These are phyloP conservation scores for Zaprionus inermis DNA, from an alignment of 1,140 invertebrate genomes.

Conservation along the genomic window DNA sequence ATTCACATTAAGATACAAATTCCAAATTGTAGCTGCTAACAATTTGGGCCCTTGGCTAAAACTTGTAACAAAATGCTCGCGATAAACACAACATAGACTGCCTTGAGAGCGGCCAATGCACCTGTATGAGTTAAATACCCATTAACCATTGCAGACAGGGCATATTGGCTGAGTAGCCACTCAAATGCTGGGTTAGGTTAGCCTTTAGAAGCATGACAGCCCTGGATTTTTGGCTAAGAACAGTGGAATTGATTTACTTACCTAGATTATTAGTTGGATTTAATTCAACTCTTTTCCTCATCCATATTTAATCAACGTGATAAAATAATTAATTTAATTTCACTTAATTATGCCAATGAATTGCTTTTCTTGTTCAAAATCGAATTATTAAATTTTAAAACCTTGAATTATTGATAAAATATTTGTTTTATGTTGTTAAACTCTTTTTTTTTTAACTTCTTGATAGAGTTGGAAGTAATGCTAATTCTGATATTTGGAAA, in stretches of 20 bases:
- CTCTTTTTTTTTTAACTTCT: too few species aligned
- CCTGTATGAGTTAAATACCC: constrained; percentile 29
- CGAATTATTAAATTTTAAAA: too few species aligned
- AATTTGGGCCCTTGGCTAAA: constrained; percentile 53
- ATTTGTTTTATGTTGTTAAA: too few species aligned
- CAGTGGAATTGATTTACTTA: neutral
- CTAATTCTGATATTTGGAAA: too few species aligned
- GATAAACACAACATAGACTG: constrained; percentile 32
- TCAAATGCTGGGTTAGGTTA: neutral
- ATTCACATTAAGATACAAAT: neutral
- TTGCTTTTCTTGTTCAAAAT: too few species aligned
- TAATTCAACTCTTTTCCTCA: neutral
- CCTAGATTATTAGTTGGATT: neutral
- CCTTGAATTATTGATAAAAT: too few species aligned
- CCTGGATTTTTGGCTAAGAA: neutral
- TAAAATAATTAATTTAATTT: too few species aligned
- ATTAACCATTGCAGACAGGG: neutral
- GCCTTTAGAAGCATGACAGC: neutral
- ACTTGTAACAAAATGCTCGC: constrained; percentile 29
- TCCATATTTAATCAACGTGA: too few species aligned
- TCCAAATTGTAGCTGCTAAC: constrained; percentile 11
- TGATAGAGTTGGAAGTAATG: too few species aligned
- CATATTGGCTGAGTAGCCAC: constrained; percentile 16
- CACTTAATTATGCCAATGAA: too few species aligned
- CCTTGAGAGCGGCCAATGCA: constrained; percentile 55